Evolutionary conservation across 1,140 invertebrate species (phyloP).

Genomic region (Drosophila asahinai): DNA sequence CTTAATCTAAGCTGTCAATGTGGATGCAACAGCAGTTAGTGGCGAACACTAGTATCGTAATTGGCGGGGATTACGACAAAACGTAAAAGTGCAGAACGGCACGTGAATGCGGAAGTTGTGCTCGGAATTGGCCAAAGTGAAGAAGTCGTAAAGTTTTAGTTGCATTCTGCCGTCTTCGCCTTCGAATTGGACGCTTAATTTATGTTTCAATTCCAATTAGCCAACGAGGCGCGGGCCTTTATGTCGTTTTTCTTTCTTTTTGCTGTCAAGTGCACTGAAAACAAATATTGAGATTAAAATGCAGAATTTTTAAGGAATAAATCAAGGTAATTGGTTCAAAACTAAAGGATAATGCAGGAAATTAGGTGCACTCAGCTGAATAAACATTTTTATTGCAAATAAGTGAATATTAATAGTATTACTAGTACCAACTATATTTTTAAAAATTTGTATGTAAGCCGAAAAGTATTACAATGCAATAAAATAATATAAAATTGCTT

Average conservation of each 20-base stretch:
- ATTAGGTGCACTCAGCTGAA: too few relatives aligned
- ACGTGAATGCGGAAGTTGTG: conserved; percentile 53
- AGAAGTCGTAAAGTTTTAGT: conserved; percentile 79
- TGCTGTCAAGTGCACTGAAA: conserved; percentile 6
- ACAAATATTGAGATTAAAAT: not conserved
- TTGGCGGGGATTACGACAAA: conserved; percentile 65
- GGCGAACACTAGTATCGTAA: conserved; percentile 58
- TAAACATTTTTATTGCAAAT: too few relatives aligned
- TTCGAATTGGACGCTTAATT: conserved; percentile 75
- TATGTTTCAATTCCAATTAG: conserved; percentile 84
- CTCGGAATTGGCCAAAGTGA: conserved; percentile 56
- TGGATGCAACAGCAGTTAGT: conserved; percentile 37
- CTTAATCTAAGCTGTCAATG: conserved; percentile 84
- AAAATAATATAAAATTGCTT: not conserved
- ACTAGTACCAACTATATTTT: too few relatives aligned
- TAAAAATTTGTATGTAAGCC: not conserved
- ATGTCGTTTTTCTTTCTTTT: conserved; percentile 57
- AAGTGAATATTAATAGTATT: too few relatives aligned
- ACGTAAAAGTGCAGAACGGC: conserved; percentile 66
- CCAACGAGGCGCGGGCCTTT: conserved; percentile 70
- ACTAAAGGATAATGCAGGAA: too few relatives aligned
- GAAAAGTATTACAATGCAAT: too few relatives aligned
- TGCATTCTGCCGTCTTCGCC: conserved; percentile 66
- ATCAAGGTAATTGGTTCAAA: too few relatives aligned
- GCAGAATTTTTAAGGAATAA: not conserved